A percentile compares a stretch with the other conserved stretches of the same genome.
Evolutionary conservation across 2,797 vertebrate species (phyloP).

Genomic region (Lagorchestes hirsutus): DNA sequence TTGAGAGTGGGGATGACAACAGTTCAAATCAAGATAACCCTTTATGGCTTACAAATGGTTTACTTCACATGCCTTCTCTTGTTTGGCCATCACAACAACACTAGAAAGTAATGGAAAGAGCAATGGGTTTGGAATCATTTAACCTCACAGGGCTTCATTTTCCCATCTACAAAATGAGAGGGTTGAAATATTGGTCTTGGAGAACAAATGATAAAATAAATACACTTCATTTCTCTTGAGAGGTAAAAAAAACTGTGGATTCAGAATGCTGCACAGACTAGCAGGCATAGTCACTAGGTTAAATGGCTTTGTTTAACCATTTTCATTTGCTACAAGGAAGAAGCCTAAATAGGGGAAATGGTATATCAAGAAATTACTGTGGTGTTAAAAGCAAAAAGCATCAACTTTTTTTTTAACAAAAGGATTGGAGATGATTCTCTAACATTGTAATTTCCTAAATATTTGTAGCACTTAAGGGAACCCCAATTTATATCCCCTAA

Average conservation of each 20-base stretch:
- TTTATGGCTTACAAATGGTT: neutral
- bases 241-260: neutral
- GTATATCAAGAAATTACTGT: neutral
- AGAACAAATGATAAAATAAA: neutral
- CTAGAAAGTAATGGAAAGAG: neutral
- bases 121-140: neutral
- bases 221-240: neutral
- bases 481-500: neutral
- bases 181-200: neutral
- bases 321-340: neutral
- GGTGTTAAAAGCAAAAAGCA: neutral
- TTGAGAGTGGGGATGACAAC: neutral
- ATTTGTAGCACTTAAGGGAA: neutral
- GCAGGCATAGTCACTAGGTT: neutral
- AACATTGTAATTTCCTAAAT: neutral
- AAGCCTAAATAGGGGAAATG: neutral
- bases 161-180: neutral
- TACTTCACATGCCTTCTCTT: neutral
- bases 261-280: neutral
- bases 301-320: neutral
- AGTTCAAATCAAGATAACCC: neutral
- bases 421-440: neutral
- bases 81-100: neutral
- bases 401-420: neutral
- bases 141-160: neutral